phyloP scores from a whole-genome alignment of 2,888 invertebrate genomes.

The Athalia circularis region DNA sequence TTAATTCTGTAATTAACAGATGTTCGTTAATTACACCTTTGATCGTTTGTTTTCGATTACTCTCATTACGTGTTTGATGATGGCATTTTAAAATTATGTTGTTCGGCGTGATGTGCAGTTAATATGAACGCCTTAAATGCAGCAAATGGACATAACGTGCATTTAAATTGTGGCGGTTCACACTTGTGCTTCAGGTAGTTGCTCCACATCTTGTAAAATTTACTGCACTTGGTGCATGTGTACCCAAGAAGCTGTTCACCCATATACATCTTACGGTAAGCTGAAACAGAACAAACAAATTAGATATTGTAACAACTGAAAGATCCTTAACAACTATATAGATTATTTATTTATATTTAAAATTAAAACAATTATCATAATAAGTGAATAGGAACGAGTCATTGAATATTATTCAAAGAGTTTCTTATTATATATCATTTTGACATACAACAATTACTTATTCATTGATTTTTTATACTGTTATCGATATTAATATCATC shows the following conservation, averaged over 20 bases:
- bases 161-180: conserved; percentile 73
- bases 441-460: no score
- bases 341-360: no score
- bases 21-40: conserved; percentile 11
- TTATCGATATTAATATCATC: no score
- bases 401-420: no score
- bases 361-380: no score
- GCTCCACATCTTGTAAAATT: conserved; percentile 75
- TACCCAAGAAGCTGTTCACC: conserved; percentile 73
- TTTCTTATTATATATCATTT: no score
- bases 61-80: conserved; percentile 51
- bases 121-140: conserved; percentile 73
- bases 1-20: background rate
- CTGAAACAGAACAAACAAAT: conserved; percentile 67
- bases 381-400: no score
- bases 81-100: conserved; percentile 72
- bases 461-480: no score
- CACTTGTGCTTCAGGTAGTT: conserved; percentile 73
- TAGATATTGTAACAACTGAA: conserved; percentile 38
- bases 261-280: conserved; percentile 72
- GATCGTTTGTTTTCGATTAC: background rate
- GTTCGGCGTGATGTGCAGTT: conserved; percentile 73
- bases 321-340: background rate
- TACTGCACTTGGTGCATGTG: conserved; percentile 73
- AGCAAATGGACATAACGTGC: conserved; percentile 71